Base-by-base conservation (phyloP, 2,888 invertebrate genomes). In the Minunthozetes semirufus region DNA sequence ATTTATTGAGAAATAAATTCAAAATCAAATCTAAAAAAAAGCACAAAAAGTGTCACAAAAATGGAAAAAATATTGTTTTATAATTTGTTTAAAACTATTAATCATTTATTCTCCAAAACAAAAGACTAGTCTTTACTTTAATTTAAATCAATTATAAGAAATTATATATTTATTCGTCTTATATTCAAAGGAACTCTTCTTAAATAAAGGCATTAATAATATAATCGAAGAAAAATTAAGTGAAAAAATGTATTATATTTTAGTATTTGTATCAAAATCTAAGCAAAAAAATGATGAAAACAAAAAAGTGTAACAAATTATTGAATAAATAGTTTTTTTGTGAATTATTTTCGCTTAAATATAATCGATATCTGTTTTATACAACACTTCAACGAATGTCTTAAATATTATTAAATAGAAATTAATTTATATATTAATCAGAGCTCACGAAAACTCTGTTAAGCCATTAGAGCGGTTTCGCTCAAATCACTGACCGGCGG, bases 121-220 rank as follows among this genome's bases (percentile, higher is more conserved):
- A 50, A 50, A 50, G 50, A 50, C 50, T 50, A 50, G 50, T 50
- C 19, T 19, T 50, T 50, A 50, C 17, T 8, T 15, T 15, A 48
- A 11, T 15, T n/a, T 50, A 2, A 50, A 50, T 50, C 2, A n/a
- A n/a, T 50, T n/a, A n/a, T 50, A 50, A 17, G 50, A 50, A 50
- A 50, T 42, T 50, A 50, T n/a, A 48, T 17, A n/a, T n/a, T 50
- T n/a, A 50, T 50, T 50, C 19, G 19, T n/a, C 19, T 6, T 50
- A 50, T 50, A 50, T n/a, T 50, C n/a, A 50, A n/a, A 50, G 50
- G 50, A 50, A 50, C 50, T 50, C 50, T 50, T 42, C 42, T 42
- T 42, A 19, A 50, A 50, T 50, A 50, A n/a, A 50, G 50, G 50
- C 50, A 50, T 50, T 42, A 42, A 42, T 42, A 1, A 42, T 4